phyloP scores from a whole-genome alignment of 2,113 vertebrate genomes.

The Cinclus mexicanus region DNA sequence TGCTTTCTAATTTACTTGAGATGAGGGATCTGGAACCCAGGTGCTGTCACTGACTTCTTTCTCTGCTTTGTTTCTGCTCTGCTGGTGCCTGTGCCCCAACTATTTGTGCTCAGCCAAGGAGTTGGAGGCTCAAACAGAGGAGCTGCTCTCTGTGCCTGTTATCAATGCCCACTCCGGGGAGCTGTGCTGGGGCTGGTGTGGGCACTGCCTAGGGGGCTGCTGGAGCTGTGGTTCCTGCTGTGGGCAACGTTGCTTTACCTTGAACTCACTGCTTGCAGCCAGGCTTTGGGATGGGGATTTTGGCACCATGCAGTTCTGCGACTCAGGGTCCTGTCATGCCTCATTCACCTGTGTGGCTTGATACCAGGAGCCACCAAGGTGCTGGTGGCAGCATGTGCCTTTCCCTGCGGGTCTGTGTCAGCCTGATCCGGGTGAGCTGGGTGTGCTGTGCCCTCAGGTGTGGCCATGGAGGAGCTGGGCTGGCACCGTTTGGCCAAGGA shows the following conservation, averaged over 20 bases:
- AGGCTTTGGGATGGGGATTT: background rate
- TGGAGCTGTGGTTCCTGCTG: rapidly evolving
- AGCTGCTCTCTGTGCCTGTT: background rate
- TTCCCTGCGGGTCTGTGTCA: background rate
- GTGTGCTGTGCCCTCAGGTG: rapidly evolving
- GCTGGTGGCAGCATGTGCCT: background rate
- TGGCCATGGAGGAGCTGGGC: rapidly evolving
- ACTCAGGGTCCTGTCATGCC: background rate
- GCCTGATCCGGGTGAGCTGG: rapidly evolving
- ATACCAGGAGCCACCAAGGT: background rate
- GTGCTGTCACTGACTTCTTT: background rate
- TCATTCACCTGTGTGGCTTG: background rate
- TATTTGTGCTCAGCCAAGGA: background rate
- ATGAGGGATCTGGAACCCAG: background rate
- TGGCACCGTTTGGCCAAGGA: background rate
- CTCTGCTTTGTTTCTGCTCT: background rate
- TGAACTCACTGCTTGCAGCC: background rate
- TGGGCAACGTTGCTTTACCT: background rate
- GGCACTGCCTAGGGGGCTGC: background rate
- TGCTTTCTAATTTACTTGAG: background rate
- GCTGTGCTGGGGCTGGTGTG: rapidly evolving
- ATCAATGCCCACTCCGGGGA: background rate
- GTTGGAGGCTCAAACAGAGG: background rate
- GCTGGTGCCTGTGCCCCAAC: background rate
- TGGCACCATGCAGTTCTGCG: background rate